Conservation (phyloP, 1,140 invertebrate genomes). For the Drosophila ironensis region DNA sequence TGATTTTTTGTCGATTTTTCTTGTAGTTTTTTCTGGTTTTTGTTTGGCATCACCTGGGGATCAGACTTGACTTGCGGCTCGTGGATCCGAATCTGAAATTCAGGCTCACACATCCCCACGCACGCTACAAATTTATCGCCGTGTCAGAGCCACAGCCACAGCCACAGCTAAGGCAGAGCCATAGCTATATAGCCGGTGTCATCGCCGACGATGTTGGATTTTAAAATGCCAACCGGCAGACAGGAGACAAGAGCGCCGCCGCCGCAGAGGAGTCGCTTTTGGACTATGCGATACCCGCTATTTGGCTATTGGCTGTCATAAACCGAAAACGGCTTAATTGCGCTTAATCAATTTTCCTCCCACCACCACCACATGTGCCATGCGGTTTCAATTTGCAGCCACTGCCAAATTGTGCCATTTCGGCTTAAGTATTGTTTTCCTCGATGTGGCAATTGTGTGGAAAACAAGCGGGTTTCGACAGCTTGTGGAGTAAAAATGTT, state of each 20-base stretch:
- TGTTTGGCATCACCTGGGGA: slow-evolving; percentile 15
- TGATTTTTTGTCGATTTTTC: too few species aligned
- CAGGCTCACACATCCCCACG: slow-evolving; percentile 55
- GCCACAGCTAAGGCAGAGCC: slow-evolving; percentile 11
- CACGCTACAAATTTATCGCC: slow-evolving; percentile 71
- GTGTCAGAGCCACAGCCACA: slow-evolving; percentile 25
- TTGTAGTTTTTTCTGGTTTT: too few species aligned
- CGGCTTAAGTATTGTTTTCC: too few species aligned
- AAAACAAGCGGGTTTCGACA: neutral
- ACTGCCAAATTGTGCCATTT: too few species aligned
- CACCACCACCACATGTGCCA: neutral
- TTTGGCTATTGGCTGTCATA: slow-evolving; percentile 29
- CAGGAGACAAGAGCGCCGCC: slow-evolving; percentile 17
- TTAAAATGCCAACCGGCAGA: slow-evolving; percentile 60
- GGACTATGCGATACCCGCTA: slow-evolving; percentile 64
- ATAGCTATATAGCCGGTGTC: slow-evolving; percentile 47
- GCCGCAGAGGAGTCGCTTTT: slow-evolving; percentile 36
- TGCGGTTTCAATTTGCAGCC: too few species aligned
- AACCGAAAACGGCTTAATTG: slow-evolving; percentile 25
- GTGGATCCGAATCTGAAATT: neutral
- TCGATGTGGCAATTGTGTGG: too few species aligned
- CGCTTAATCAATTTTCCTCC: slow-evolving; percentile 25
- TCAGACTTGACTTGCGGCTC: slow-evolving; percentile 4
- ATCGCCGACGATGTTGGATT: slow-evolving; percentile 56
- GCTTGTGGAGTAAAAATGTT: too few species aligned